Evolutionary conservation across 2,888 invertebrate species (phyloP).

Genomic region (Blomia tropicalis): DNA sequence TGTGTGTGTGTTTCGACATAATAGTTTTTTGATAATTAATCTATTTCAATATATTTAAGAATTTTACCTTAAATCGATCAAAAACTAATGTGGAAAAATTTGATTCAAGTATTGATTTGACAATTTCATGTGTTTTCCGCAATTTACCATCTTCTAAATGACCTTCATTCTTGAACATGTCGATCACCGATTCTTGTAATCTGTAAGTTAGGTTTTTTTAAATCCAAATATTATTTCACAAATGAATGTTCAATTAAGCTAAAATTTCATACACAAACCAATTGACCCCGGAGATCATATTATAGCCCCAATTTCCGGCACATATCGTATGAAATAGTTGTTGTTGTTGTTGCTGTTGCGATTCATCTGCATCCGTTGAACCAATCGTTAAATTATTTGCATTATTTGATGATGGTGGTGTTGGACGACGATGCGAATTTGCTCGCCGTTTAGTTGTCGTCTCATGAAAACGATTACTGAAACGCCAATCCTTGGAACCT

Average conservation of each 20-base stretch:
- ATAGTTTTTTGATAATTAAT: too few species aligned
- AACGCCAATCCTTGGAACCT: neutral
- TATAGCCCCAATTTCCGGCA: neutral
- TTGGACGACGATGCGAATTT: slow-evolving; percentile 3
- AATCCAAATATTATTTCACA: neutral
- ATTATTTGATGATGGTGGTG: too few species aligned
- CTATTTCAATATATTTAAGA: too few species aligned
- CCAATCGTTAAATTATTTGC: too few species aligned
- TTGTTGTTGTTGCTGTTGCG: neutral
- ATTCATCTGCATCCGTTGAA: neutral
- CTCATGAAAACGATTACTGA: neutral
- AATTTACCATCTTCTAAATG: neutral
- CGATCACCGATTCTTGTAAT: slow-evolving; percentile 10
- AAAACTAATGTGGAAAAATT: slow-evolving; percentile 21
- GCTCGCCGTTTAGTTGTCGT: neutral
- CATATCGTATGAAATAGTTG: slow-evolving; percentile 10
- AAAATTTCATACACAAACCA: neutral
- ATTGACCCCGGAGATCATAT: neutral
- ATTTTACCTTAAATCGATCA: slow-evolving; percentile 17
- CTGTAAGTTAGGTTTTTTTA: neutral
- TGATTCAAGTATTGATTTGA: slow-evolving; percentile 16
- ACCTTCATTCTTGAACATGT: slow-evolving; percentile 14
- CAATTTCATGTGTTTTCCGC: slow-evolving; percentile 8
- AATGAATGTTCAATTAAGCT: neutral
- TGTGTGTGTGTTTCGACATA: too few species aligned